Conservation (phyloP, 35 echinoderm and acorn worm genomes). For the Heliocidaris tuberculata region DNA sequence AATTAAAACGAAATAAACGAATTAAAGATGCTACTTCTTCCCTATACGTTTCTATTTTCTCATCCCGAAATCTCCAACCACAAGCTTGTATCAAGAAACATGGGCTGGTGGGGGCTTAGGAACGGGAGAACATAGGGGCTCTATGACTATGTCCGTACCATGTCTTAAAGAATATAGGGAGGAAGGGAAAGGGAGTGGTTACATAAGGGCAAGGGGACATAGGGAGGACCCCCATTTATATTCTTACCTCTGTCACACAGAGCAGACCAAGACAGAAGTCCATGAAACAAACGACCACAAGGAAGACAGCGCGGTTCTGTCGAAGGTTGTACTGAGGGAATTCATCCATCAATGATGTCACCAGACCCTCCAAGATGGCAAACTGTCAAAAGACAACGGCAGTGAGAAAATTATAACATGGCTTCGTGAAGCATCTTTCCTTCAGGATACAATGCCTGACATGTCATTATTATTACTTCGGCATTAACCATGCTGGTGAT, state of each 20-base stretch:
- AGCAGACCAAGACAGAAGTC: conserved; percentile 58
- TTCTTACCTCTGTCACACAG: conserved; percentile 63
- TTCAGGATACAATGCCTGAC: neutral
- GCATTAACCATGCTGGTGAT: neutral
- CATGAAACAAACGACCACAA: conserved; percentile 48
- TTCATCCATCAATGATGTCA: conserved; percentile 72
- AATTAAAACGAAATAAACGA: too few species aligned
- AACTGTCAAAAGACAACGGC: conserved; percentile 43
- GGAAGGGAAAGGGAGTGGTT: too few species aligned
- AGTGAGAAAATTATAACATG: neutral
- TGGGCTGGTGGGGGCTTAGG: too few species aligned
- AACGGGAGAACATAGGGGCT: too few species aligned
- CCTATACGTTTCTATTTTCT: too few species aligned
- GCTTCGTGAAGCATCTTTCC: neutral
- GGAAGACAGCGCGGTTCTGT: conserved; percentile 45
- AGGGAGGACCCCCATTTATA: too few species aligned
- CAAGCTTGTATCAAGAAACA: too few species aligned
- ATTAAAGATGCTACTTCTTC: too few species aligned
- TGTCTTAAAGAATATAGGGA: too few species aligned
- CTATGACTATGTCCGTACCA: too few species aligned
- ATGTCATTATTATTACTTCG: neutral
- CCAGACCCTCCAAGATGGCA: conserved; percentile 64
- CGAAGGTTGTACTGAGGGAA: conserved; percentile 50
- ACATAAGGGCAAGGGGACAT: too few species aligned
- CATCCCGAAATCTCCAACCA: too few species aligned